Base-by-base conservation (phyloP, 53 echinoderm and acorn worm genomes). In the Paracentrotus lividus region DNA sequence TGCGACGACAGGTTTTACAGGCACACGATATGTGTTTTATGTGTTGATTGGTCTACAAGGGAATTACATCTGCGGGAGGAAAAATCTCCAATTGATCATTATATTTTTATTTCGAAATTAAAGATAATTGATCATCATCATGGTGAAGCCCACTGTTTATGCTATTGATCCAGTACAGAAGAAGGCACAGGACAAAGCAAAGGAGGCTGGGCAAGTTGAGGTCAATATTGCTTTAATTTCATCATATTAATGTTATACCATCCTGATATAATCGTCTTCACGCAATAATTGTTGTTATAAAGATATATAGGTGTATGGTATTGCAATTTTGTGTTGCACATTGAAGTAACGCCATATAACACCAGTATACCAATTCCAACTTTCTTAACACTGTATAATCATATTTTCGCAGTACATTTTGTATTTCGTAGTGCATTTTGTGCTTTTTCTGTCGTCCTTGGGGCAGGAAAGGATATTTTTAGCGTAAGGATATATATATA, bases 91-190 rank as follows among this genome's bases (percentile, higher is more conserved):
- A 8, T 27, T 81, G 8, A 13, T 42, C 13, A 81, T 13, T 23
- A 4, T 81, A n/a, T n/a, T 0, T 23, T 45, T 2, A 24, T 26
- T 10, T 1, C 15, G 47, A 38, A 5, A 38, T 18, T 81, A 81
- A n/a, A n/a, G n/a, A n/a, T n/a, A n/a, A n/a, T n/a, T n/a, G 9
- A n/a, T 47, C 10, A 45, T 26, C 47, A 26, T 42, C 15, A 81
- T 81, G 81, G 81, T 81, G 26, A 81, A 81, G 26, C 81, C 81
- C 16, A 47, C 32, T 81, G 81, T 81, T 47, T 81, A 6, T 45
- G 81, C 81, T 10, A 81, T 81, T 81, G 81, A 81, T 2, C 81
- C 81, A 1, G 13, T n/a, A 4, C 81, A 81, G 27, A 1, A 81
- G 81, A 81, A 81, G 26, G 81, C 81, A 0, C 10, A 44, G 13